These are phyloP conservation scores for Trichonephila clavata DNA, from an alignment of 1,140 invertebrate genomes.

Conservation along the genomic window DNA sequence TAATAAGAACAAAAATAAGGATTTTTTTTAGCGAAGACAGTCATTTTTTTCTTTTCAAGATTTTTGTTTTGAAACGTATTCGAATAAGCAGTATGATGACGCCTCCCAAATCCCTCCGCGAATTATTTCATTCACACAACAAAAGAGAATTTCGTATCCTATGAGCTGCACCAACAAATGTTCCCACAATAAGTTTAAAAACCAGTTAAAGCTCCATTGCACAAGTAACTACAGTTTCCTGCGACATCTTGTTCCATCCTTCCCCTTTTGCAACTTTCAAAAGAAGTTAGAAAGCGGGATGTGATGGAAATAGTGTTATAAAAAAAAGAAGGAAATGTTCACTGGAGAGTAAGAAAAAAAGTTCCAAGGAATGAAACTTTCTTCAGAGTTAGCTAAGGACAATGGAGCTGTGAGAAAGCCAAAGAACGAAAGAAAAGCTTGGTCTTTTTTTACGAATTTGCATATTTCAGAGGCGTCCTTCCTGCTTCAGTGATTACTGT, in stretches of 20 bases:
- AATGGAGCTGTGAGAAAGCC: conserved; percentile 15
- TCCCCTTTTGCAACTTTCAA: not conserved
- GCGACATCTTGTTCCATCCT: conserved; percentile 8
- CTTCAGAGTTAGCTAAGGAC: not conserved
- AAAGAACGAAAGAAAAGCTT: not conserved
- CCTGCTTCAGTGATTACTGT: conserved; percentile 11
- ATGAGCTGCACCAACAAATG: not conserved
- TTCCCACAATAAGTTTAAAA: not conserved
- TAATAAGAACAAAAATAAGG: too few species aligned
- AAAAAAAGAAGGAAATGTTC: conserved; percentile 22
- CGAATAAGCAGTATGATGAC: not conserved
- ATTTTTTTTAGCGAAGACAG: too few species aligned
- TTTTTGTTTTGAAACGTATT: not conserved
- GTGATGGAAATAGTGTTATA: conserved; percentile 12
- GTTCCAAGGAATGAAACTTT: conserved; percentile 39
- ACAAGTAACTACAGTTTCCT: not conserved
- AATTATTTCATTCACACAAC: not conserved
- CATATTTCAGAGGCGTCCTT: not conserved
- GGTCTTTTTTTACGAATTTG: conserved; percentile 10
- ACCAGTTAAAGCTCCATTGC: conserved; percentile 27
- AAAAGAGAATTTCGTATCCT: not conserved
- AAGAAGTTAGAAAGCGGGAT: not conserved
- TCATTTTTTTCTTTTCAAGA: not conserved
- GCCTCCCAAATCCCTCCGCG: not conserved
- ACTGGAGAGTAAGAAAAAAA: conserved; percentile 20